A percentile compares a stretch with the other conserved stretches of the same genome.
Evolutionary conservation across 2,797 vertebrate genomes (phyloP).

Genomic region (Catamblyrhynchus diadema): DNA sequence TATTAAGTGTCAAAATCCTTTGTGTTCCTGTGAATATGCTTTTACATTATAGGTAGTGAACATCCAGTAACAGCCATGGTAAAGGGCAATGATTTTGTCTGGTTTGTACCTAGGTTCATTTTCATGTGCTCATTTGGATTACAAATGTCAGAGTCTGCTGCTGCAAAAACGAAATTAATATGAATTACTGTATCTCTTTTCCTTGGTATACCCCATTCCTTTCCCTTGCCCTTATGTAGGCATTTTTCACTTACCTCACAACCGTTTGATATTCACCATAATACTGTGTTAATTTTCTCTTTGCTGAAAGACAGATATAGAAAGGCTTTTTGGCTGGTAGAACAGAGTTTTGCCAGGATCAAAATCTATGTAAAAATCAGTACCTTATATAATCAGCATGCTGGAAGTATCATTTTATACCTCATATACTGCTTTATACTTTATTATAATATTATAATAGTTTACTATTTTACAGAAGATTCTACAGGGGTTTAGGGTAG

Average conservation of each 20-base stretch:
- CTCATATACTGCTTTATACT: not conserved
- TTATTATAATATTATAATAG: not conserved
- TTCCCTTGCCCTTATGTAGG: not conserved
- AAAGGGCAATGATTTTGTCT: slow-evolving; percentile 42
- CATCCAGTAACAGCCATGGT: not conserved
- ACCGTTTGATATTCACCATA: not conserved
- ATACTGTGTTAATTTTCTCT: not conserved
- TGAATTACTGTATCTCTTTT: not conserved
- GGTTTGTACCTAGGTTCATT: slow-evolving; percentile 14
- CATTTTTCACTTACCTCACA: not conserved
- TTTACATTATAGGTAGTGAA: not conserved
- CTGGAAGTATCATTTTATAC: not conserved
- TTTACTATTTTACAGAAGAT: not conserved
- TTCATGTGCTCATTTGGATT: slow-evolving; percentile 29
- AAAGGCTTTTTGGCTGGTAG: not conserved
- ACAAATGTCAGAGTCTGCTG: slow-evolving; percentile 15
- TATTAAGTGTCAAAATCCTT: not conserved
- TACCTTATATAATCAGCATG: not conserved
- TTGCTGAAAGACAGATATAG: not conserved
- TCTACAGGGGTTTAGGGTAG: not conserved
- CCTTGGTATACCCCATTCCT: not conserved
- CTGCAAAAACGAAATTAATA: slow-evolving; percentile 12
- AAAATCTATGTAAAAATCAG: not conserved
- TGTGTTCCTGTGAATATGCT: not conserved
- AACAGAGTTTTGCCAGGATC: not conserved